Conservation (phyloP, 2,113 vertebrate species). For the Seriola dumerili region DNA sequence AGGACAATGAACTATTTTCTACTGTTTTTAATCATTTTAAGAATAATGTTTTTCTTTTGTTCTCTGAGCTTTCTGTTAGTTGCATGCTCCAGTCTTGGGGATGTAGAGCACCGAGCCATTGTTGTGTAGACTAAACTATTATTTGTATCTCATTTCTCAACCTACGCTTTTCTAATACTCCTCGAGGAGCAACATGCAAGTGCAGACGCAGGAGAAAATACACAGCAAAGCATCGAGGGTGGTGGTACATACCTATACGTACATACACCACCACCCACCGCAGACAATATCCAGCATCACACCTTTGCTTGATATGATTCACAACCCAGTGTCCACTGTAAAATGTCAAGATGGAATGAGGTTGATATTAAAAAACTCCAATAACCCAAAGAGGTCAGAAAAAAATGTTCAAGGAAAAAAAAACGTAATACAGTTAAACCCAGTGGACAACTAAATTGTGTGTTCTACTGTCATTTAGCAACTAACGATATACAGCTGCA, state of each 20-base stretch:
- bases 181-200: slow-evolving; percentile 6
- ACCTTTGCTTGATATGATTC: slow-evolving; percentile 39
- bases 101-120: background rate
- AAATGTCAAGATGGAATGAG: slow-evolving; percentile 65
- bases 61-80: background rate
- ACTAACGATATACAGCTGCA: slow-evolving; percentile 5
- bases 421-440: background rate
- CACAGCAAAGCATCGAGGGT: background rate
- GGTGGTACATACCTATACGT: background rate
- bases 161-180: slow-evolving; percentile 35
- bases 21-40: background rate
- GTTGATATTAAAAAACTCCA: slow-evolving; percentile 54
- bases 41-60: background rate
- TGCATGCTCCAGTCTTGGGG: background rate
- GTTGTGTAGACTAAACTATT: slow-evolving; percentile 64
- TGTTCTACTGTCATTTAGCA: slow-evolving; percentile 22
- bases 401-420: slow-evolving; percentile 17
- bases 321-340: slow-evolving; percentile 32
- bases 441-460: slow-evolving; percentile 5
- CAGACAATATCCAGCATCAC: slow-evolving; percentile 30
- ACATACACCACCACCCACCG: background rate
- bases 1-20: background rate
- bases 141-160: slow-evolving; percentile 77
- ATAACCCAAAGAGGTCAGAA: slow-evolving; percentile 42
- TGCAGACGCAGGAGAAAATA: slow-evolving; percentile 18